Base-by-base conservation (phyloP, 2,888 invertebrate species). In the Alloplasta piceator region DNA sequence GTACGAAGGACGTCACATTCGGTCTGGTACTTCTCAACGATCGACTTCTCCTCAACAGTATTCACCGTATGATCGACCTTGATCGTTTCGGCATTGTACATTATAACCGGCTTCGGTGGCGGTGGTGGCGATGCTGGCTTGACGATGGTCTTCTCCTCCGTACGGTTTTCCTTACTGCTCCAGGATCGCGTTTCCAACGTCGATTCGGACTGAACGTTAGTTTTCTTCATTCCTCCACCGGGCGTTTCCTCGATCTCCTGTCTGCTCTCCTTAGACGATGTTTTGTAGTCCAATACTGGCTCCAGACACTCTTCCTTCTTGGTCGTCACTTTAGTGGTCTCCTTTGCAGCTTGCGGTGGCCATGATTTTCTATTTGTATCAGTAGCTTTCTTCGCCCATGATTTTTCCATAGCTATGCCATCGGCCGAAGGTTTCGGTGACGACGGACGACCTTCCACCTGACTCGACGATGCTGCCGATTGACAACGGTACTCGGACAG, bases 321-420 rank as follows among this genome's bases (percentile, higher is more conserved):
- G 71, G 86, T 64, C 71, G 86, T 85, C 41, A 86, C 85, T 87
- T 91, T 80, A 84, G 88, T 83, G 84, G 91, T 85, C 75, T 87
- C 85, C 10, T 82, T 79, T 10, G 63, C 61, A 1, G 12, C 58
- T 82, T 87, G 90, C 46, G 94, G 93, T n/a, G 94, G 93, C 94
- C 94, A 94, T 0, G 93, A 92, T 83, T 93, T 93, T 76, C 93
- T 93, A n/a, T 91, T 88, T 43, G 92, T 90, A 0, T 92, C 92
- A 9, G 91, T 90, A 80, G 92, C 92, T 85, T 93, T 94, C 75
- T 93, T 93, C 3, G 95, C 94, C 95, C 95, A 95, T 0, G 95
- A 92, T 89, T 95, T 95, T 84, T 95, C 95, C 95, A 95, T 95
- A 74, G 94, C 93, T 58, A 95, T 87, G 0, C 93, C 95, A 88